Evolutionary conservation across 2,797 vertebrate genomes (phyloP).

Genomic region (Sebastes melanostomus): DNA sequence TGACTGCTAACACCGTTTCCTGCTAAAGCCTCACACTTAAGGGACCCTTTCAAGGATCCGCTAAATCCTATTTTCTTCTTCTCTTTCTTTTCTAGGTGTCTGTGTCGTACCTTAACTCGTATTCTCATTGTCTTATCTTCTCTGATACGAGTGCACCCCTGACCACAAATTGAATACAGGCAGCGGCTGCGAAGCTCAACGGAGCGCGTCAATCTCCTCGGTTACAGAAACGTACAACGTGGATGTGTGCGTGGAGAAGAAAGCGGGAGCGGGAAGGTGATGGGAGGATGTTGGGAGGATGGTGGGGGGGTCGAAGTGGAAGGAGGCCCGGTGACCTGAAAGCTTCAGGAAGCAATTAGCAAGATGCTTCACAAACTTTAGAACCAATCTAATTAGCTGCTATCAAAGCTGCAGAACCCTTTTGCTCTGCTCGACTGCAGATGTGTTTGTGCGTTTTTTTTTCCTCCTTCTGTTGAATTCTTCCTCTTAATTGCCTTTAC

Average conservation of each 20-base stretch:
- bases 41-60: constrained; percentile 7
- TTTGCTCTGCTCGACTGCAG: constrained; percentile 68
- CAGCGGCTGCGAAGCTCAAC: constrained; percentile 43
- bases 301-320: constrained; percentile 59
- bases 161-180: constrained; percentile 50
- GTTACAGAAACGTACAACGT: constrained; percentile 2
- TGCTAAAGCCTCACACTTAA: constrained; percentile 27
- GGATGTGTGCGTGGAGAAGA: constrained; percentile 10
- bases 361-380: constrained; percentile 75
- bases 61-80: constrained; percentile 27
- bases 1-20: constrained; percentile 28
- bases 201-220: constrained; percentile 50
- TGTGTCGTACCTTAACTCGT: background rate
- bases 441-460: constrained; percentile 50
- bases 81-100: constrained; percentile 2
- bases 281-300: constrained; percentile 16
- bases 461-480: constrained; percentile 67
- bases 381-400: constrained; percentile 81
- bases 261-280: constrained; percentile 44
- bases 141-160: background rate
- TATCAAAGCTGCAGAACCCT: constrained; percentile 77
- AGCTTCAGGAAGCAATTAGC: constrained; percentile 80
- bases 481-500: constrained; percentile 79
- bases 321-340: constrained; percentile 74
- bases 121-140: constrained; percentile 30